Evolutionary conservation across 2,888 invertebrate species (phyloP), one percentile per base, ranked within the genome.

Genomic region (Rhaphigaster nebulosa): DNA sequence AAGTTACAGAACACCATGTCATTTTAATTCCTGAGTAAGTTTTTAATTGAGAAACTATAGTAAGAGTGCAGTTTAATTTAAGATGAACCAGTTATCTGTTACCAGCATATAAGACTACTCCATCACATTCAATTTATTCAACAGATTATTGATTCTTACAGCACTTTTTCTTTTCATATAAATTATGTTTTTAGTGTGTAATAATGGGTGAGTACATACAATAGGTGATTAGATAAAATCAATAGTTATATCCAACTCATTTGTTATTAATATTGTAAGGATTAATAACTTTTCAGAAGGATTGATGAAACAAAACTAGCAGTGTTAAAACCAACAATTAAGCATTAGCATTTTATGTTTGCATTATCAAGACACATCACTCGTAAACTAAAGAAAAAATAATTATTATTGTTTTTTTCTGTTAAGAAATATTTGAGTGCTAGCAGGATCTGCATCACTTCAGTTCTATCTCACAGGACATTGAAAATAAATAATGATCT

Each of bases 131-230:
- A 60, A 60, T 60, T 60, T 2, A 56, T 26, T 56, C 20, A 56
- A 56, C 4, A 56, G 56, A 23, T n/a, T n/a, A 60, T 60, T 65
- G 29, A 65, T 29, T 65, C n/a, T 65, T 65, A 65, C n/a, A 15
- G 29, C n/a, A 3, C 4, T 65, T 65, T 65, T 65, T 65, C 8
- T 12, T 29, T 65, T 65, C 15, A 65, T 65, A 15, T 29, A 65
- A 65, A 65, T 65, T 65, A 65, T 29, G 18, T 65, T 65, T 65
- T n/a, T 12, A 65, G n/a, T 60, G 26, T 60, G 26, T 60, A 60
- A 60, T 60, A 65, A 65, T 65, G 65, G 65, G 65, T 65, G 65
- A 65, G 65, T 65, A 65, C 65, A 65, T 29, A 29, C 12, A 65
- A 29, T 65, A 65, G 65, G 29, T 4, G 29, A 29, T 65, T n/a